phyloP scores from a whole-genome alignment of 2,888 invertebrate genomes.

The Rotaria sp. region DNA sequence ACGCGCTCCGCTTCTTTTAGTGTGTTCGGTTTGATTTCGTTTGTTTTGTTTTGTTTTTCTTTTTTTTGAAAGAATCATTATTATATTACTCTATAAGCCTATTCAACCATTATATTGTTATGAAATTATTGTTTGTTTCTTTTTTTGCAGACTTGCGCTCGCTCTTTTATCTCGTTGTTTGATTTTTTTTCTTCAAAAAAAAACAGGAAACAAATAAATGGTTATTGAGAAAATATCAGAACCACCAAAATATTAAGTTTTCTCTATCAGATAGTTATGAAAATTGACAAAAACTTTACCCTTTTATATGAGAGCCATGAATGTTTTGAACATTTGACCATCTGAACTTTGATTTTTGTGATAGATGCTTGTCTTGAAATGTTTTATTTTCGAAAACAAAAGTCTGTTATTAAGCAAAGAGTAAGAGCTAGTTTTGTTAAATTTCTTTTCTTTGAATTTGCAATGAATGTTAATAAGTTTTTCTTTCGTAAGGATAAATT shows the following conservation, averaged over 20 bases:
- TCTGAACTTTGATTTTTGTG: no score
- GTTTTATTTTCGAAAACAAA: no score
- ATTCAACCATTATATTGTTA: slow-evolving; percentile 13
- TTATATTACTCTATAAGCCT: slow-evolving; percentile 8
- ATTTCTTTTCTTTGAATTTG: no score
- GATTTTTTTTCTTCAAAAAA: background rate
- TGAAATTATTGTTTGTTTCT: slow-evolving; percentile 19
- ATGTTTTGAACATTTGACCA: no score
- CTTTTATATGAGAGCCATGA: background rate
- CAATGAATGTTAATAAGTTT: no score
- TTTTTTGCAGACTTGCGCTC: slow-evolving; percentile 21
- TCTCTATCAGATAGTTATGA: background rate
- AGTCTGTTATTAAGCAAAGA: no score
- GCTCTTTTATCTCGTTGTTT: slow-evolving; percentile 22
- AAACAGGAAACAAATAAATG: background rate
- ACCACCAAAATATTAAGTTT: background rate
- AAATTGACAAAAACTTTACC: background rate
- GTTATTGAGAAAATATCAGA: slow-evolving; percentile 5
- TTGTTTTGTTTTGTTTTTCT: background rate
- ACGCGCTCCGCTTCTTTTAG: background rate
- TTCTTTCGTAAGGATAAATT: no score
- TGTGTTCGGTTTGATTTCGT: background rate
- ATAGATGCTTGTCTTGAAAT: no score
- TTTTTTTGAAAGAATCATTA: background rate
- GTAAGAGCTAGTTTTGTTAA: no score